A percentile compares a stretch with the other conserved stretches of the same genome.
These are phyloP conservation scores for Donacobius atricapilla DNA, from an alignment of 2,113 vertebrate genomes.

Conservation along the genomic window DNA sequence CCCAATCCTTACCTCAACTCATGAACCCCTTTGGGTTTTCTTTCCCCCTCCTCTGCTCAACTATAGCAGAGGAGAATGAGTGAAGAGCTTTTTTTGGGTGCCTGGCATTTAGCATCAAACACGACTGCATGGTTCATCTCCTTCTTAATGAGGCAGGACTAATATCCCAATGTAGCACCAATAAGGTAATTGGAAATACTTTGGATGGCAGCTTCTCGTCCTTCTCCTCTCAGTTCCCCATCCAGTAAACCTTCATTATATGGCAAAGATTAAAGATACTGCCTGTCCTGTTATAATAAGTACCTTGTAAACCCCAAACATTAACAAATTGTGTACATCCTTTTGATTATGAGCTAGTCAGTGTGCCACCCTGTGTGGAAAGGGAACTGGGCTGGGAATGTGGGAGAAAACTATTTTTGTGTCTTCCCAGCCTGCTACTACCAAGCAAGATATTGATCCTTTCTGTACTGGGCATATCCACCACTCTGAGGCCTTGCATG, in stretches of 20 bases:
- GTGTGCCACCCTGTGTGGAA: rapidly evolving
- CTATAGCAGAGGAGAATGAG: neutral
- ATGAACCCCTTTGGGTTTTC: neutral
- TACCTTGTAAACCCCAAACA: neutral
- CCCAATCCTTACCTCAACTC: neutral
- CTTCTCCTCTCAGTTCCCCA: neutral
- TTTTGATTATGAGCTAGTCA: neutral
- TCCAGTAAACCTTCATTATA: neutral
- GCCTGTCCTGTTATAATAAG: neutral
- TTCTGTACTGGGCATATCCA: neutral
- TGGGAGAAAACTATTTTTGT: neutral
- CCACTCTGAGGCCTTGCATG: rapidly evolving
- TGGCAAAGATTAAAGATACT: neutral
- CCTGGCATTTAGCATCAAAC: neutral
- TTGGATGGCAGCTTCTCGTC: neutral
- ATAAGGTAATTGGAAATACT: neutral
- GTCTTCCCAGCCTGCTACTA: neutral
- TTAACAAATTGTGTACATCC: neutral
- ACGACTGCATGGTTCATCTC: neutral
- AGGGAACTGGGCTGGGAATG: neutral
- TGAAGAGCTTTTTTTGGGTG: neutral
- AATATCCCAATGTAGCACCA: neutral
- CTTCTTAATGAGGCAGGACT: neutral
- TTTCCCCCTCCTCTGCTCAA: neutral
- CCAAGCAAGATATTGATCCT: neutral